Evolutionary conservation across 2,797 vertebrate species (phyloP), one percentile per base, ranked within the genome.

Genomic region (Numenius phaeopus): DNA sequence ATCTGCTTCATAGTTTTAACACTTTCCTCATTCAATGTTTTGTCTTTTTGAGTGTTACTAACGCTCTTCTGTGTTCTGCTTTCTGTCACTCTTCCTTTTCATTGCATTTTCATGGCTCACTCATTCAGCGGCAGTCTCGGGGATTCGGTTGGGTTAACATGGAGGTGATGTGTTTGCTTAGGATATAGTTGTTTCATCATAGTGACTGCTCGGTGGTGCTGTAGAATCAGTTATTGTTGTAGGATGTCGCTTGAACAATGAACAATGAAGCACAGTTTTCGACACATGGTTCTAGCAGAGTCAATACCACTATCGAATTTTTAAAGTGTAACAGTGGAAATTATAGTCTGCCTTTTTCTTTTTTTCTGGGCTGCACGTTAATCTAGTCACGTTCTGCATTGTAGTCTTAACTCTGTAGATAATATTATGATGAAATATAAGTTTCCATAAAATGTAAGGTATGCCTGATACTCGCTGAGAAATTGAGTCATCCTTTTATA

Each of bases 111-210:
- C 70, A 20, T 27, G 91, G 84, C 57, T 95, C 83, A 44, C 62
- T 94, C 83, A 23, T 72, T 49, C 95, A 94, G 82, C 91, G 91
- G 18, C 94, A 95, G 17, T 87, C 95, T 82, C 83, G 94, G 87
- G 95, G 96, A 87, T 97, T 97, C 89, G 27, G 91, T 55, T 95
- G 89, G 96, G 96, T 96, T 97, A 97, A 97, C 65, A 42, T 94
- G 82, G 87, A 97, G 96, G 94, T 97, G 95, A 97, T 78, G 92
- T 54, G 46, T 87, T 97, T 82, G 18, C 42, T 64, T 88, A 78
- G 83, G 75, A 52, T 29, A 7, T 66, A 61, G 54, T 24, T 71
- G 70, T 85, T 85, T 26, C 14, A 8, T 42, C 61, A 7, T 50
- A 77, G 92, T 64, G 62, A 17, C 83, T 92, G 87, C 80, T 93